Base-by-base conservation (phyloP, 1,140 invertebrate species). In the Drosophila lacteicornis region DNA sequence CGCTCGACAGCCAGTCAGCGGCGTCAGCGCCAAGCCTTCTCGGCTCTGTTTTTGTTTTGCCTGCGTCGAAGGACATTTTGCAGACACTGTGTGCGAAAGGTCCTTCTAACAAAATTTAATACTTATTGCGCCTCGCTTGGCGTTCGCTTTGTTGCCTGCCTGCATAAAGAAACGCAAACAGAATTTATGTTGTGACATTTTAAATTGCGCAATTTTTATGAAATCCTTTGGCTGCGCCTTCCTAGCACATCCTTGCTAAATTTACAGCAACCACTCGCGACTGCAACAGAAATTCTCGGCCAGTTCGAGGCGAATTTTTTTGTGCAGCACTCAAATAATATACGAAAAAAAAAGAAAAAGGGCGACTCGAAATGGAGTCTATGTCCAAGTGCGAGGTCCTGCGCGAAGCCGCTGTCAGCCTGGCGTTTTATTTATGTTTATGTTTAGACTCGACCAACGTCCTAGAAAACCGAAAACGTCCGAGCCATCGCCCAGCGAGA, bases 131-230 rank as follows among this genome's bases (percentile, higher is more conserved):
- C 82, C 51, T 75, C 74, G 82, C 67, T 33, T 75, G 65, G 55
- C 82, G 75, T 43, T 80, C 56, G 60, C 60, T 57, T 57, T 68
- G 66, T 58, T 78, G 66, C n/a, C 33, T 67, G 80, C 66, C 63
- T 86, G 87, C 87, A 91, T 82, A 87, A 91, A 88, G 81, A 91
- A 87, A 79, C 79, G 85, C 84, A 91, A 86, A 81, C 81, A 83
- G 91, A 92, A 92, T 92, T 92, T 92, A 92, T 92, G 91, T 92
- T 92, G 91, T 92, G 91, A 92, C 91, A 92, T 92, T 92, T 92
- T 92, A 92, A 92, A 92, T 91, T 92, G 91, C 86, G 91, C 91
- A 91, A 92, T 91, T 92, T 92, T 92, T 92, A 88, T 92, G 80
- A 92, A 91, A 92, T 92, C 91, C 91, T 92, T 92, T 90, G 83